Percentiles rank a stretch among this genome's conserved stretches.
Conservation (phyloP, 53 echinoderm and acorn worm species). For the Pentamera pediparva region DNA sequence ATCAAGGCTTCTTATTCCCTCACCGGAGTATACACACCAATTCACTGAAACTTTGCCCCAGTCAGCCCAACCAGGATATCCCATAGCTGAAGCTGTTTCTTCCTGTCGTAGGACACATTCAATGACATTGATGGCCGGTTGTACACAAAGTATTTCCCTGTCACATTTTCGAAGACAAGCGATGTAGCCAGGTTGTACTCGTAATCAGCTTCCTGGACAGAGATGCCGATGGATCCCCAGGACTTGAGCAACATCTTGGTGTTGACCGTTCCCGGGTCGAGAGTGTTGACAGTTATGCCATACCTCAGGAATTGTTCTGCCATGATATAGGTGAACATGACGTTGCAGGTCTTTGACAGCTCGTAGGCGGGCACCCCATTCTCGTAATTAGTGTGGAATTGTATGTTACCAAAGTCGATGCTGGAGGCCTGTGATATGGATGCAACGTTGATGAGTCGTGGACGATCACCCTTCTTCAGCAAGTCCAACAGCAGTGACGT, state of each 20-base stretch:
- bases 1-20: too few relatives aligned
- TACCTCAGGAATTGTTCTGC: constrained; percentile 28
- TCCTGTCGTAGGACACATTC: constrained; percentile 40
- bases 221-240: constrained; percentile 54
- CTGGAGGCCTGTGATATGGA: constrained; percentile 61
- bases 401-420: constrained; percentile 58
- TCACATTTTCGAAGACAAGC: constrained; percentile 38
- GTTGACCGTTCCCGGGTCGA: constrained; percentile 82
- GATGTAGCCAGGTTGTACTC: constrained; percentile 54
- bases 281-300: constrained; percentile 60
- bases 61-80: constrained; percentile 43
- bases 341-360: constrained; percentile 57
- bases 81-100: constrained; percentile 48
- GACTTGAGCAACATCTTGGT: constrained; percentile 56
- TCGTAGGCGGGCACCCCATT: constrained; percentile 56
- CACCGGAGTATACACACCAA: too few relatives aligned
- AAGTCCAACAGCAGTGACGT: constrained; percentile 65
- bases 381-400: constrained; percentile 41
- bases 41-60: constrained; percentile 40
- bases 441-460: constrained; percentile 57
- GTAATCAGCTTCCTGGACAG: constrained; percentile 52
- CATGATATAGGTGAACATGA: constrained; percentile 64
- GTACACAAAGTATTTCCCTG: constrained; percentile 66
- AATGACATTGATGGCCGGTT: constrained; percentile 12
- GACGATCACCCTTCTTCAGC: constrained; percentile 47